Base-by-base conservation (phyloP, 2,888 invertebrate genomes). In the Cantharis rustica region DNA sequence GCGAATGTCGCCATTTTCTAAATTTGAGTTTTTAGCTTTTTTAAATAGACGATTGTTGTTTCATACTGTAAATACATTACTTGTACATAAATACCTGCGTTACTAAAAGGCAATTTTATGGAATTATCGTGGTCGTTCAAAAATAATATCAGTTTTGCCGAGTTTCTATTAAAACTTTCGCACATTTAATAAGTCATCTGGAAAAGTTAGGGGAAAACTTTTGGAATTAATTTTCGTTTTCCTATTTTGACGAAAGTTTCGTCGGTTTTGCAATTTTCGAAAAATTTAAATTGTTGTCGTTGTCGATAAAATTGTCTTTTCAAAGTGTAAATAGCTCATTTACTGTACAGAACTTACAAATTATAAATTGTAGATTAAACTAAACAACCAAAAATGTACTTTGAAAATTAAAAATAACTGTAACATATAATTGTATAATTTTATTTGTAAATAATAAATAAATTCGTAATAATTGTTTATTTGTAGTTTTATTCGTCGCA, bases 401-500 rank as follows among this genome's bases (percentile, higher is more conserved):
- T 78, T 47, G n/a, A 47, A 47, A 47, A 5, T 47, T 47, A n/a
- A 47, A 47, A 81, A 79, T 76, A 78, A 81, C 81, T 82, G 79
- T 79, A 80, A 79, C 61, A 66, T 75, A 75, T 75, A 63, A 64
- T 27, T 83, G 82, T 80, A 80, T 81, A 82, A 80, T 79, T 81
- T 78, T 74, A 79, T 79, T 79, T 84, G 84, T 84, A 83, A 82
- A 84, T 84, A 84, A 82, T 81, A 79, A 72, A 79, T 47, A 79
- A 79, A 77, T 81, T 80, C 77, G 74, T 81, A 78, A 71, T 69
- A 77, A 66, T 78, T 73, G 74, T 69, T 69, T 68, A 31, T 76
- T 75, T 66, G 4, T 31, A 4, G 27, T 69, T 75, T 23, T 23
- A 23, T 23, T 23, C 23, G n/a, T n/a, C n/a, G n/a, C n/a, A n/a